Evolutionary conservation across 2,888 invertebrate species (phyloP), one percentile per base, ranked within the genome.

Genomic region (Cinara cedri): DNA sequence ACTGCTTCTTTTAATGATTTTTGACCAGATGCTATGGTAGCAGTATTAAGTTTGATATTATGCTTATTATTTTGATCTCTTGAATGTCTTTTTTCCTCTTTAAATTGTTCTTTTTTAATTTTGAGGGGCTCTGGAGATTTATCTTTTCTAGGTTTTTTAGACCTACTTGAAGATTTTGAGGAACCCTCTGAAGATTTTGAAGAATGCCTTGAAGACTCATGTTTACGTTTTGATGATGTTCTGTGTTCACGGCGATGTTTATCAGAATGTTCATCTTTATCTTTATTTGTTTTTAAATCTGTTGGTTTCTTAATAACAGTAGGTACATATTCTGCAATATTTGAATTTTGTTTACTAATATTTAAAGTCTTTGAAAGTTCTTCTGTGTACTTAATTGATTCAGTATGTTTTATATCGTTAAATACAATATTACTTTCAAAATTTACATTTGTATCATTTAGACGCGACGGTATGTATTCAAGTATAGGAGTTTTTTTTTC

Each of bases 141-240:
- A 42, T 70, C 62, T 70, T n/a, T 68, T 60, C 70, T 78, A 16
- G 42, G 42, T 51, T 70, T 78, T 9, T 78, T 78, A 51, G 78
- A 78, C 51, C 46, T 70, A 51, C 60, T 68, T 57, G 68, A 75
- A 49, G 78, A 78, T 42, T 70, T 63, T 34, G 60, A 62, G 1
- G 63, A 74, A 62, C 49, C 62, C 34, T 3, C 34, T 34, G 34
- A 34, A 34, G 34, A 34, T 42, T 70, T 63, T 34, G 46, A 49
- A 3, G 63, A 74, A 49, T 34, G 60, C 34, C 24, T 57, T n/a
- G 65, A 76, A 57, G 76, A 65, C 1, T 57, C 55, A 13, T 70
- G 62, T 60, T 68, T 70, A 78, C 68, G 78, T 62, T 78, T 70
- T 42, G 78, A 78, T n/a, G 70, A 78, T 34, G 68, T 62, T 1